Base-by-base conservation (phyloP, 2,888 invertebrate species). In the Spodoptera exigua region DNA sequence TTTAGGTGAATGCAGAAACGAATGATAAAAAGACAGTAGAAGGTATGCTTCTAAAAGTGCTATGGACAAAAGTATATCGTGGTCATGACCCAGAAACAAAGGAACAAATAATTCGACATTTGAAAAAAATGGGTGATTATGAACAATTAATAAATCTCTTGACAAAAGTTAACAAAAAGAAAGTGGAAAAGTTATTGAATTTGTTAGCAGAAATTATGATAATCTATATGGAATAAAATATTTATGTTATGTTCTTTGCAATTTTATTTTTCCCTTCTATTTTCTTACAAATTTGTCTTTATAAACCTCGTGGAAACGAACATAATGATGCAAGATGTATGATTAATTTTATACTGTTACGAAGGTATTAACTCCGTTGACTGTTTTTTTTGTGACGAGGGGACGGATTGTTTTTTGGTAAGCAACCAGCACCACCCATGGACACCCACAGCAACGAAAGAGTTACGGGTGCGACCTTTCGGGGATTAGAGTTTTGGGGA, bases 51-150 rank as follows among this genome's bases (percentile, higher is more conserved):
- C 70, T 92, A 13, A 92, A 89, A 79, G 84, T 81, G 53, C 80
- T 93, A 0, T 92, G 93, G 93, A 88, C 90, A 0, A 91, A 89
- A 78, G 90, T 90, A 0, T 93, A 86, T 59, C 73, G 75, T 3
- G 78, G 81, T n/a, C 84, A 79, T 16, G 89, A 91, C 9, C 78
- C 80, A 0, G 82, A 86, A 71, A 55, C 73, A 0, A 93, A 90
- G 62, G 89, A 91, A 73, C 41, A 77, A 12, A 87, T 90, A 0
- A 92, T 93, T 10, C 88, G 84, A 69, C 73, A 74, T 14, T 59
- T 93, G 16, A 85, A 85, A 52, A 78, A 79, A 36, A 75, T 77
- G 1, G 86, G 84, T 0, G 91, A 92, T 41, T 92, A 91, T 47
- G 84, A 88, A 3, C 88, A 87, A 55, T 72, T 93, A 34, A 68